These are phyloP conservation scores for Beris chalybata DNA, from an alignment of 2,888 invertebrate species.

Conservation along the genomic window DNA sequence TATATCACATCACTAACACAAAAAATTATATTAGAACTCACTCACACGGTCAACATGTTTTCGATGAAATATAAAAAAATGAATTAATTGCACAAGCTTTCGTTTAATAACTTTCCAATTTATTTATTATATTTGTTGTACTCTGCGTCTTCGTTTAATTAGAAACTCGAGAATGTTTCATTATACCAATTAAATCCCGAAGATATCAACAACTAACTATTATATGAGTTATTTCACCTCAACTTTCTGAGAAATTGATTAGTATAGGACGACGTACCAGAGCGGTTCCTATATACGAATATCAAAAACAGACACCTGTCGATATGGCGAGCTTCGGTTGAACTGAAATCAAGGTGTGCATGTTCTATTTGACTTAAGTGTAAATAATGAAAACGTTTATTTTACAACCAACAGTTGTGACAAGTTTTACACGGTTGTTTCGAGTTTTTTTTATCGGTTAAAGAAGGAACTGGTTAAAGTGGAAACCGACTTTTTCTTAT, in stretches of 20 bases:
- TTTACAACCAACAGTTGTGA: background rate
- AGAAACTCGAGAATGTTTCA: constrained; percentile 29
- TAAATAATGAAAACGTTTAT: constrained; percentile 1
- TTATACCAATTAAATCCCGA: constrained; percentile 24
- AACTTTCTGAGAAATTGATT: background rate
- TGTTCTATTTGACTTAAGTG: background rate
- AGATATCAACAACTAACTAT: constrained; percentile 22
- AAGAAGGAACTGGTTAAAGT: constrained; percentile 16
- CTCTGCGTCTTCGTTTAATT: constrained; percentile 14
- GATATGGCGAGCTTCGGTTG: constrained; percentile 23
- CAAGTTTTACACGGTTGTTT: background rate
- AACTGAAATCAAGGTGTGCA: constrained; percentile 14
- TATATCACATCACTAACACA: too few relatives aligned
- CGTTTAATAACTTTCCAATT: too few relatives aligned
- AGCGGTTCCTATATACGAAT: background rate
- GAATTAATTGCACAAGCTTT: too few relatives aligned
- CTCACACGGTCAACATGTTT: too few relatives aligned
- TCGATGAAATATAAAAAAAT: too few relatives aligned
- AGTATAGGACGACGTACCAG: too few relatives aligned
- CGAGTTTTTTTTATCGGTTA: constrained; percentile 17
- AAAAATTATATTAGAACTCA: too few relatives aligned
- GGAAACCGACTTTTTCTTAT: constrained; percentile 4
- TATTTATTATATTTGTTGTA: too few relatives aligned
- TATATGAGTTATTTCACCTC: constrained; percentile 13
- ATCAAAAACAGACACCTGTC: constrained; percentile 27